Evolutionary conservation across 2,888 invertebrate genomes (phyloP).

Genomic region (Acanthosepion lycidas): DNA sequence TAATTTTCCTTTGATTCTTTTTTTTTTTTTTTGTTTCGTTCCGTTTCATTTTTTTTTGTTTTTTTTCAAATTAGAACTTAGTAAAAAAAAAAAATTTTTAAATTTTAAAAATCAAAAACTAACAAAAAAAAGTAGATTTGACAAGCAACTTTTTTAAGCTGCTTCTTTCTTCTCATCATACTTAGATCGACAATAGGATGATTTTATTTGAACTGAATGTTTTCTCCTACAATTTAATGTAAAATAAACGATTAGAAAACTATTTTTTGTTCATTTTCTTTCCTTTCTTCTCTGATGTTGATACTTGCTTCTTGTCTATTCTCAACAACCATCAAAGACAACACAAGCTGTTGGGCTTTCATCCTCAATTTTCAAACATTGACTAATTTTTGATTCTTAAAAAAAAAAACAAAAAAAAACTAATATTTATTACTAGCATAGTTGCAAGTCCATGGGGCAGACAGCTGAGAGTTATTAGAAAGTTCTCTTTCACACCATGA

Average conservation of each 20-base stretch:
- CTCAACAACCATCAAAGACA: no score
- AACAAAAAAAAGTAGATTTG: slow-evolving; percentile 18
- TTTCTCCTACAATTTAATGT: slow-evolving; percentile 23
- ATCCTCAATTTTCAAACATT: no score
- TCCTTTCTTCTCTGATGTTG: neutral
- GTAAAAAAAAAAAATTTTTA: neutral
- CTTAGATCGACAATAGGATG: neutral
- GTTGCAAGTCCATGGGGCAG: no score
- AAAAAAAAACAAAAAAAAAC: no score
- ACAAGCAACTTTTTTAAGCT: neutral
- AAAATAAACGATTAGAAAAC: neutral
- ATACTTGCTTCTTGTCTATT: neutral
- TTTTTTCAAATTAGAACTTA: neutral
- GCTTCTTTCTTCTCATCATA: neutral
- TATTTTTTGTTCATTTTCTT: neutral
- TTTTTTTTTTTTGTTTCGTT: neutral
- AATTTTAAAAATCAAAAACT: neutral
- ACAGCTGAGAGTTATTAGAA: no score
- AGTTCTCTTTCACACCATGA: no score
- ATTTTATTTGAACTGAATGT: slow-evolving; percentile 33
- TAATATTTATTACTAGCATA: no score
- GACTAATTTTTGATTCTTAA: neutral
- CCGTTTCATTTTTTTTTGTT: neutral
- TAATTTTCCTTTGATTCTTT: neutral
- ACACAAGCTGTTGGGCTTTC: no score